These are phyloP conservation scores for Digitonthophagus gazella DNA, from an alignment of 2,888 invertebrate genomes.

Conservation along the genomic window DNA sequence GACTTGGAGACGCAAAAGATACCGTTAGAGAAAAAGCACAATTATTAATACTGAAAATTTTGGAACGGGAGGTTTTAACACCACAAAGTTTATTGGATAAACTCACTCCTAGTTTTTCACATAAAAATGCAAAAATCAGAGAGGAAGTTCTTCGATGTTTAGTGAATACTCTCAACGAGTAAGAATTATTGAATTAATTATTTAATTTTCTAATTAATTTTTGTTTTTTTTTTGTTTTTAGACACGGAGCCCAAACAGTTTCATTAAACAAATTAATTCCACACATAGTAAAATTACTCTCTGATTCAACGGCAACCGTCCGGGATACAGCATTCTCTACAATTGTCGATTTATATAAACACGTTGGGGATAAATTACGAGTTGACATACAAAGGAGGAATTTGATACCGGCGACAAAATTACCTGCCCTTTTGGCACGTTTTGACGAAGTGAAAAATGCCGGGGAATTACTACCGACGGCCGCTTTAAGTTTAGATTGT, in stretches of 20 bases:
- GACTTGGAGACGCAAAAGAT: constrained; percentile 58
- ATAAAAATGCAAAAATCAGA: constrained; percentile 90
- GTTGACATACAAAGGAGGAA: constrained; percentile 80
- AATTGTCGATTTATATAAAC: constrained; percentile 86
- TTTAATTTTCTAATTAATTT: background rate
- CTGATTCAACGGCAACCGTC: constrained; percentile 84
- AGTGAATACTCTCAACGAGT: constrained; percentile 80
- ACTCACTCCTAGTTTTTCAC: constrained; percentile 66
- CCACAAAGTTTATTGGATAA: constrained; percentile 73
- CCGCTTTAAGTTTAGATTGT: constrained; percentile 50
- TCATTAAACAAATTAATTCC: constrained; percentile 80
- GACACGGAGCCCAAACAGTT: constrained; percentile 82
- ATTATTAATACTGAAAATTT: constrained; percentile 66
- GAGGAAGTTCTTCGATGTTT: constrained; percentile 85
- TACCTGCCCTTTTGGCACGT: constrained; percentile 69
- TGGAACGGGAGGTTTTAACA: constrained; percentile 68
- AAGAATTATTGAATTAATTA: constrained; percentile 46
- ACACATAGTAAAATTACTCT: constrained; percentile 75
- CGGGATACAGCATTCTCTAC: constrained; percentile 84
- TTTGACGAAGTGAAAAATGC: constrained; percentile 84
- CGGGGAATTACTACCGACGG: constrained; percentile 76
- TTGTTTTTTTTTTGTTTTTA: constrained; percentile 42
- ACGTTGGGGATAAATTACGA: constrained; percentile 86
- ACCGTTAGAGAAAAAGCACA: constrained; percentile 68
- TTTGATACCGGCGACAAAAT: constrained; percentile 71